Percentiles rank a stretch among this genome's conserved stretches.
These are phyloP conservation scores for Lynx canadensis DNA, from an alignment of 2,113 vertebrate genomes.

Conservation along the genomic window DNA sequence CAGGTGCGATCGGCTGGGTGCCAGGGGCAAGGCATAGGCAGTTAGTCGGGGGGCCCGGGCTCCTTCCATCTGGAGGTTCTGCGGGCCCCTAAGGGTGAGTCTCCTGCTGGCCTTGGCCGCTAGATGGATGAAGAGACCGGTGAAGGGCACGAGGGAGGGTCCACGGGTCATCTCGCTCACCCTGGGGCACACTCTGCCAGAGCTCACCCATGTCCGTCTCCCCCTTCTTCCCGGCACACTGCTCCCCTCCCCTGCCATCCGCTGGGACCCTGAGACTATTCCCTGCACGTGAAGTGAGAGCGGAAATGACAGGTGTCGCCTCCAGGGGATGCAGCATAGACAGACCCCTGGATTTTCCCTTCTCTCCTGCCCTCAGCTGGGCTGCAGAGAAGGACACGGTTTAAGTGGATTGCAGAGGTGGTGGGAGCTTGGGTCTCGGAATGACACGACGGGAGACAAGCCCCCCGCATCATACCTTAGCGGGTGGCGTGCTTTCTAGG, in stretches of 20 bases:
- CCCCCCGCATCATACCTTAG: fast-evolving
- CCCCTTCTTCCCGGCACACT: neutral
- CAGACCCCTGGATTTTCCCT: too few species aligned
- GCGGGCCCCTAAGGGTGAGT: neutral
- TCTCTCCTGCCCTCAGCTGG: neutral
- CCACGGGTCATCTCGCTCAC: neutral
- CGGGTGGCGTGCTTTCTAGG: neutral
- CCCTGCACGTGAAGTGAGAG: neutral
- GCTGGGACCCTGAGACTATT: fast-evolving
- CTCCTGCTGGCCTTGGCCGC: neutral
- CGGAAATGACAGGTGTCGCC: fast-evolving
- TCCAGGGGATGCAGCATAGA: neutral
- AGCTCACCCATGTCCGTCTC: neutral
- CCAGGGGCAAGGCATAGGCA: too few species aligned
- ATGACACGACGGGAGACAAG: too few species aligned
- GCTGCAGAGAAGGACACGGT: fast-evolving
- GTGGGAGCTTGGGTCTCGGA: neutral
- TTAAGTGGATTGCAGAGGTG: neutral
- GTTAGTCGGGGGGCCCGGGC: neutral
- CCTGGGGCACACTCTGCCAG: neutral
- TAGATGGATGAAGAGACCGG: neutral
- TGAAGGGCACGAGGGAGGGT: neutral
- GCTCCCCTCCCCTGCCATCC: neutral
- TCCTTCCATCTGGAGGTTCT: neutral
- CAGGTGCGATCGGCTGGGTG: neutral